A percentile compares a stretch with the other conserved stretches of the same genome.
Conservation (phyloP, 1,140 invertebrate species). For the Drosophila sucinea region DNA sequence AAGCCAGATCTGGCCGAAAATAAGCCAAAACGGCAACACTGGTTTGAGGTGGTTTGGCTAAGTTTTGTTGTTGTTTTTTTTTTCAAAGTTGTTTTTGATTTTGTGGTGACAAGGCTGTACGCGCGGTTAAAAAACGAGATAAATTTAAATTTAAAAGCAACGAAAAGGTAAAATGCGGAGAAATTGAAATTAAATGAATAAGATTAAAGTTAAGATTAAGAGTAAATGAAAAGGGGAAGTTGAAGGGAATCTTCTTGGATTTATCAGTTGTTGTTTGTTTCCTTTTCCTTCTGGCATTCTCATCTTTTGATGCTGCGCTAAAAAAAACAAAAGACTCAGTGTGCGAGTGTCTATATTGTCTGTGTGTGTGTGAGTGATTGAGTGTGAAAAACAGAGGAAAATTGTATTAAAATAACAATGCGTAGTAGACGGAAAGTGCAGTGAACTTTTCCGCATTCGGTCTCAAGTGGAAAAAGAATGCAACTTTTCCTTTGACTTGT, state of each 20-base stretch:
- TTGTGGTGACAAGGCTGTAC: too few species aligned
- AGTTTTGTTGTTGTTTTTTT: too few species aligned
- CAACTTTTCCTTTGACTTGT: slow-evolving; percentile 2
- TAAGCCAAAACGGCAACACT: too few species aligned
- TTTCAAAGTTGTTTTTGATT: too few species aligned
- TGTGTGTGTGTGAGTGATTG: slow-evolving; percentile 7
- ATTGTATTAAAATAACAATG: slow-evolving; percentile 40
- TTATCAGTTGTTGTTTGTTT: background rate
- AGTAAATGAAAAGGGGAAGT: too few species aligned
- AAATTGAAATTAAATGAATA: too few species aligned
- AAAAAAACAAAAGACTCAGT: slow-evolving; percentile 42
- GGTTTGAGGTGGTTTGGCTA: too few species aligned
- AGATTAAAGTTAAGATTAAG: too few species aligned
- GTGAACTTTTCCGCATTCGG: slow-evolving; percentile 59
- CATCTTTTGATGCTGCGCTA: slow-evolving; percentile 40
- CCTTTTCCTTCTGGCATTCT: background rate
- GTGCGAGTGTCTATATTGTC: background rate
- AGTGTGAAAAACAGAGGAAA: slow-evolving; percentile 40
- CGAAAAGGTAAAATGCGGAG: background rate
- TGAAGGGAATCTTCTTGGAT: too few species aligned
- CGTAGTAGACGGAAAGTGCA: slow-evolving; percentile 42
- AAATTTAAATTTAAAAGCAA: background rate
- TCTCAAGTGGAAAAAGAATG: slow-evolving; percentile 34
- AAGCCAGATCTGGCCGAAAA: too few species aligned
- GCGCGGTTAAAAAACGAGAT: too few species aligned